These are phyloP conservation scores for Diadema setosum DNA, from an alignment of 35 echinoderm and acorn worm genomes.

Conservation along the genomic window DNA sequence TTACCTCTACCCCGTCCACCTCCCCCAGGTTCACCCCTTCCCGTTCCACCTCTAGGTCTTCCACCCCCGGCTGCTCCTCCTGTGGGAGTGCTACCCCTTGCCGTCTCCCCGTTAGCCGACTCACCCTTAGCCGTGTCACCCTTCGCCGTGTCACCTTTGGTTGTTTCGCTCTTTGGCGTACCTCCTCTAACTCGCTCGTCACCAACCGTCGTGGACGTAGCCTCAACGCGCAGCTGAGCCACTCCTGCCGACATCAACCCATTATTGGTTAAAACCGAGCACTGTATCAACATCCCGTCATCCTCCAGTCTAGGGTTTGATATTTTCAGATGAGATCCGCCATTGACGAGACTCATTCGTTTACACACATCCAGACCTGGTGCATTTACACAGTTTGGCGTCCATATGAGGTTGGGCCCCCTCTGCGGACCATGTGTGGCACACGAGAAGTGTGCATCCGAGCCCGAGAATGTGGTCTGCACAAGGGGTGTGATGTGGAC, in stretches of 20 bases:
- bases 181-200: neutral
- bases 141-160: too few relatives aligned
- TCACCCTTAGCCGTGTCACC: neutral
- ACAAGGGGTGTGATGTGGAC: neutral
- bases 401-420: neutral
- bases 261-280: neutral
- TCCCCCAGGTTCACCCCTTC: too few relatives aligned
- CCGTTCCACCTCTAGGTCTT: too few relatives aligned
- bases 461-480: neutral
- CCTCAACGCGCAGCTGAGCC: neutral
- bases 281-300: slow-evolving; percentile 15
- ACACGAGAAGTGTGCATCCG: neutral
- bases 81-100: too few relatives aligned
- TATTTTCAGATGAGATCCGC: neutral
- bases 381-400: neutral
- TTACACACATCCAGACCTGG: neutral
- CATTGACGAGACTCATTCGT: neutral
- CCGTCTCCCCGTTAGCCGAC: too few relatives aligned
- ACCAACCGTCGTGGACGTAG: neutral
- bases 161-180: too few relatives aligned
- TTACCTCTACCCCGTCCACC: neutral
- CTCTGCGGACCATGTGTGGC: neutral
- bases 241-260: neutral
- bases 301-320: neutral
- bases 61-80: too few relatives aligned